phyloP scores from a whole-genome alignment of 2,797 vertebrate species.

The Lutjanus campechanus region DNA sequence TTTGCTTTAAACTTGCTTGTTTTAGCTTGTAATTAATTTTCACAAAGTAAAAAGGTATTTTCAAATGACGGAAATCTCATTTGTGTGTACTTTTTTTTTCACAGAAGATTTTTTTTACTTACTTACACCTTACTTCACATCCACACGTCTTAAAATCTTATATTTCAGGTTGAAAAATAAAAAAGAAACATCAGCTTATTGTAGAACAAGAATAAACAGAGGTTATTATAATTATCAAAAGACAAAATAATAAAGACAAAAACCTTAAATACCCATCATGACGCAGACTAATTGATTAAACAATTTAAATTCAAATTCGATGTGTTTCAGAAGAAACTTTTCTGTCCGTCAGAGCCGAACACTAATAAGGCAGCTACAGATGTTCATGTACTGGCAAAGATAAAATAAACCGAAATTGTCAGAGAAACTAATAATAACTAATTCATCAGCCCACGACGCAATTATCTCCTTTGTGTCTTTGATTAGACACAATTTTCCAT shows the following conservation, averaged over 20 bases:
- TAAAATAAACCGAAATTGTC: constrained; percentile 39
- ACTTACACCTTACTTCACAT: not conserved
- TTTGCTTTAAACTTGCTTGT: not conserved
- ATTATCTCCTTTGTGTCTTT: constrained; percentile 72
- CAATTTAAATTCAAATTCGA: not conserved
- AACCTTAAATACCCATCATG: not conserved
- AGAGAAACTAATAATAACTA: constrained; percentile 55
- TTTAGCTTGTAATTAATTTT: not conserved
- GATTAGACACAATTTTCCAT: constrained; percentile 65
- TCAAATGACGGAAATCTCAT: not conserved
- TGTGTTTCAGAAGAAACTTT: constrained; percentile 40
- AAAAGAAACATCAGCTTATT: not conserved
- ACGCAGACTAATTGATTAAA: constrained; percentile 1
- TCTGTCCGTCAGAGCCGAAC: constrained; percentile 7
- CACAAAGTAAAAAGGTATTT: not conserved
- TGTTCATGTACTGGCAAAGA: constrained; percentile 50
- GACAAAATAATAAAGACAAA: constrained; percentile 1
- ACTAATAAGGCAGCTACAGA: constrained; percentile 56
- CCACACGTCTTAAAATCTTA: not conserved
- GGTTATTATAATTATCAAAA: not conserved
- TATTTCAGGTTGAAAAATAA: fast-evolving
- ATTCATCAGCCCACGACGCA: constrained; percentile 44
- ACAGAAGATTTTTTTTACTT: no score
- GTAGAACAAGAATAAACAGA: not conserved
- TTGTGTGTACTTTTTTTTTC: no score